These are phyloP conservation scores for Megathymus violae DNA, from an alignment of 1,140 invertebrate species.

Conservation along the genomic window DNA sequence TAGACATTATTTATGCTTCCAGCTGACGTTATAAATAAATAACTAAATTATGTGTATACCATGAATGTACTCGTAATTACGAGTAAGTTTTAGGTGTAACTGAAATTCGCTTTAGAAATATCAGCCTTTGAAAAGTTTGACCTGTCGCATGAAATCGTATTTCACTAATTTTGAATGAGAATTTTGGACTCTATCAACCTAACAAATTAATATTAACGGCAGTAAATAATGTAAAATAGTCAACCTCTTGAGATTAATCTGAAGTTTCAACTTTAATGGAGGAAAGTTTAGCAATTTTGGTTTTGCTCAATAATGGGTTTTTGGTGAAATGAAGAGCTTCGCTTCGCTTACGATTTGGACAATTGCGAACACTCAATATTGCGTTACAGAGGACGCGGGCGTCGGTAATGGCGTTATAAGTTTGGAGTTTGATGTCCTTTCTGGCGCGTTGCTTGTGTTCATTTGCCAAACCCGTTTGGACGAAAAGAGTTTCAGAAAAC, in stretches of 20 bases:
- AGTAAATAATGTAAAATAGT: constrained; percentile 43
- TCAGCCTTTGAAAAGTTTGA: constrained; percentile 19
- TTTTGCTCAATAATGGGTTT: constrained; percentile 49
- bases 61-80: too few species aligned
- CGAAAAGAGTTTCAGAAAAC: constrained; percentile 27
- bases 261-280: constrained; percentile 38
- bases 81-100: too few species aligned
- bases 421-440: constrained; percentile 30
- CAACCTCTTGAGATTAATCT: constrained; percentile 39
- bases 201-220: constrained; percentile 36
- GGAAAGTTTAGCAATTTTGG: constrained; percentile 50
- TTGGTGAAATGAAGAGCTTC: constrained; percentile 46
- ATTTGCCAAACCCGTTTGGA: constrained; percentile 29
- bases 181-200: constrained; percentile 22
- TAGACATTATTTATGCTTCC: too few species aligned
- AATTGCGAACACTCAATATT: constrained; percentile 35
- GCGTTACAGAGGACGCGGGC: constrained; percentile 22
- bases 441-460: constrained; percentile 22
- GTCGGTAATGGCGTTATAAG: constrained; percentile 27
- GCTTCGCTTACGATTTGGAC: constrained; percentile 35
- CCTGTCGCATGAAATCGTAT: constrained; percentile 6
- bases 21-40: too few species aligned
- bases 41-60: too few species aligned
- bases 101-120: constrained; percentile 3
- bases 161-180: constrained; percentile 20